phyloP scores from a whole-genome alignment of 2,113 vertebrate species.

The Nestor notabilis region DNA sequence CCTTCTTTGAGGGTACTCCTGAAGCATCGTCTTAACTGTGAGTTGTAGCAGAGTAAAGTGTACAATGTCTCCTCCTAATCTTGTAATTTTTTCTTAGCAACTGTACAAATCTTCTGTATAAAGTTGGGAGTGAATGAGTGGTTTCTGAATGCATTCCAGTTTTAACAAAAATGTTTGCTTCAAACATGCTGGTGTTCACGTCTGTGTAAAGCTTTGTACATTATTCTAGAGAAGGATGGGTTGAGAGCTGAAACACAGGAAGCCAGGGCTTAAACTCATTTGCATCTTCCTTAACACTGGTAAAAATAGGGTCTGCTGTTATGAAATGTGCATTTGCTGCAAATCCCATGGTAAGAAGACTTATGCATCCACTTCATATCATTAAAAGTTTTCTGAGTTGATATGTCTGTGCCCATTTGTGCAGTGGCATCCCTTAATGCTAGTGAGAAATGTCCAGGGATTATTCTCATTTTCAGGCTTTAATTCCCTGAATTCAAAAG shows the following conservation, averaged over 20 bases:
- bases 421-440: background rate
- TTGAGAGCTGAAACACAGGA: background rate
- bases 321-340: background rate
- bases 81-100: background rate
- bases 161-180: background rate
- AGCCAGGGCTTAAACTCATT: background rate
- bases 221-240: background rate
- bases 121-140: background rate
- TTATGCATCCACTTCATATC: background rate
- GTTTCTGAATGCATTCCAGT: background rate
- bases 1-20: background rate
- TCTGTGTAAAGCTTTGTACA: background rate
- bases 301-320: background rate
- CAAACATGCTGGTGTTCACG: background rate
- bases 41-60: background rate
- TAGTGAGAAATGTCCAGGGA: background rate
- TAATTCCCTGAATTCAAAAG: conserved; percentile 29
- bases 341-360: background rate
- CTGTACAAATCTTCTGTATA: background rate
- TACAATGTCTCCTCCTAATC: background rate
- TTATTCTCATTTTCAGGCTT: background rate
- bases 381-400: background rate
- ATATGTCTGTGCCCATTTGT: background rate
- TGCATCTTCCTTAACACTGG: background rate
- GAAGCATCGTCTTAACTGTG: background rate